A percentile compares a stretch with the other conserved stretches of the same genome.
phyloP scores from a whole-genome alignment of 1,140 invertebrate genomes.

The Drosophila dunni region DNA sequence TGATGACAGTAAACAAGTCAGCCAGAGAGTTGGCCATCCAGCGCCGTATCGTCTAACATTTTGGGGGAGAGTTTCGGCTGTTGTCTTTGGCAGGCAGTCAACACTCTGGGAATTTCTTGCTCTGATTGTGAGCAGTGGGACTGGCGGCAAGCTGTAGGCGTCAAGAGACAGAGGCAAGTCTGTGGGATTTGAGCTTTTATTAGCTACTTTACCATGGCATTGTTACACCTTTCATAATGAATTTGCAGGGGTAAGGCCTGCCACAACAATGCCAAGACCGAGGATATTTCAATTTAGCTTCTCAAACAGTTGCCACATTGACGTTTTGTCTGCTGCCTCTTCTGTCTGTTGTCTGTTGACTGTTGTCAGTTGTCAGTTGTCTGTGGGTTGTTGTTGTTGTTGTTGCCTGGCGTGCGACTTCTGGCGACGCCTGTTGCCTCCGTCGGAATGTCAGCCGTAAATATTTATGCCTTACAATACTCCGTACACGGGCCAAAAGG shows the following conservation, averaged over 20 bases:
- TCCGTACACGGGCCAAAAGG: constrained; percentile 54
- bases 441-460: constrained; percentile 69
- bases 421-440: constrained; percentile 40
- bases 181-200: constrained; percentile 66
- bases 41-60: constrained; percentile 34
- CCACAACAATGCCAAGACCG: constrained; percentile 73
- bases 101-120: constrained; percentile 15
- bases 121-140: neutral
- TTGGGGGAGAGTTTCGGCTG: neutral
- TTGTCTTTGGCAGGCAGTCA: constrained; percentile 33
- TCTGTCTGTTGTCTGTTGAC: constrained; percentile 24
- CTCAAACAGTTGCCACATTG: constrained; percentile 81
- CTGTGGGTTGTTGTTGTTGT: constrained; percentile 1
- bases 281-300: constrained; percentile 81
- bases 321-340: constrained; percentile 66
- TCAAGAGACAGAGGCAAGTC: neutral
- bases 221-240: constrained; percentile 82
- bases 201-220: constrained; percentile 77
- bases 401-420: constrained; percentile 1
- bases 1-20: constrained; percentile 79
- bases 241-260: constrained; percentile 51
- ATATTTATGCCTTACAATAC: constrained; percentile 78
- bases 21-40: constrained; percentile 37
- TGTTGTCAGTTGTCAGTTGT: constrained; percentile 13
- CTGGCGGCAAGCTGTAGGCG: too few relatives aligned